Conservation (phyloP, 2,888 invertebrate genomes). For the Teinopalpus imperialis region DNA sequence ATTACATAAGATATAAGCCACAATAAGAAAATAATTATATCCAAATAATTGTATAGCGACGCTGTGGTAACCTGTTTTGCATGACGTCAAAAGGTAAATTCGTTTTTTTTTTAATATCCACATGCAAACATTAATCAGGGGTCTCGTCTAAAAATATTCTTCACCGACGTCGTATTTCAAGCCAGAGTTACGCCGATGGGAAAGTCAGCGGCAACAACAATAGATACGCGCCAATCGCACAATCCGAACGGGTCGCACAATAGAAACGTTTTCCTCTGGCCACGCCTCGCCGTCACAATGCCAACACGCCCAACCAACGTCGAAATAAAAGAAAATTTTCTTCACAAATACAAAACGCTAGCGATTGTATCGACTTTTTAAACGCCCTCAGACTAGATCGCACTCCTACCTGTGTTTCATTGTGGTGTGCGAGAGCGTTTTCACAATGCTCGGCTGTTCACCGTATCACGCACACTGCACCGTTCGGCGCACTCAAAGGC, state of each 20-base stretch:
- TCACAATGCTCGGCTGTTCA: slow-evolving; percentile 71
- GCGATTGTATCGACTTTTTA: slow-evolving; percentile 81
- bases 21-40: not conserved
- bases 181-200: slow-evolving; percentile 47
- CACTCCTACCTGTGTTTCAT: slow-evolving; percentile 73
- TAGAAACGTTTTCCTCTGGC: slow-evolving; percentile 71
- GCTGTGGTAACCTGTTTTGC: not conserved
- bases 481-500: slow-evolving; percentile 54
- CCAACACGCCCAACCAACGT: slow-evolving; percentile 70
- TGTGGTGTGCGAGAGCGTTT: slow-evolving; percentile 71
- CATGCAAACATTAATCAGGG: slow-evolving; percentile 38
- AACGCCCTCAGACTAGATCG: slow-evolving; percentile 74
- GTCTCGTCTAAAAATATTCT: slow-evolving; percentile 39
- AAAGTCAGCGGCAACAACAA: slow-evolving; percentile 52
- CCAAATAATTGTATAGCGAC: not conserved
- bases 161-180: slow-evolving; percentile 36
- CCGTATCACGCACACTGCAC: slow-evolving; percentile 63
- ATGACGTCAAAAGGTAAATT: not conserved
- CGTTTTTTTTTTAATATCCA: slow-evolving; percentile 29
- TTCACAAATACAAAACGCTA: slow-evolving; percentile 70
- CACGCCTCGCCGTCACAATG: slow-evolving; percentile 72
- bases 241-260: slow-evolving; percentile 58
- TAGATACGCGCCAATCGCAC: slow-evolving; percentile 70
- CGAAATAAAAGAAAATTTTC: slow-evolving; percentile 75
- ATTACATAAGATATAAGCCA: slow-evolving; percentile 4